phyloP scores from a whole-genome alignment of 1,140 invertebrate species.

The Araneus ventricosus region DNA sequence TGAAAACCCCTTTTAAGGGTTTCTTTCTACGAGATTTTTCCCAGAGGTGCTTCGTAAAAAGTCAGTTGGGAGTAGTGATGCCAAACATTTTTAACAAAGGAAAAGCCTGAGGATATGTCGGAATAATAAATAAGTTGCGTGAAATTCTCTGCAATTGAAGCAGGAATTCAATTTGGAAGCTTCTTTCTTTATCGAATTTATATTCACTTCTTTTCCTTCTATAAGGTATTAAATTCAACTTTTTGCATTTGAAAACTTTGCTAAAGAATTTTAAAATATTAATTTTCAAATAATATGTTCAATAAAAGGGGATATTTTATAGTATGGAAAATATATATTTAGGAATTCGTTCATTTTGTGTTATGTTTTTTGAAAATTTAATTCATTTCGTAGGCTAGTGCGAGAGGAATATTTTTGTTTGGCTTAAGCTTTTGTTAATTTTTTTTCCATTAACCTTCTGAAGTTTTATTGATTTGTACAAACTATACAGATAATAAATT shows the following conservation, averaged over 20 bases:
- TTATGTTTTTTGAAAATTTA: too few species aligned
- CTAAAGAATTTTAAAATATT: neutral
- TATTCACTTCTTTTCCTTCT: neutral
- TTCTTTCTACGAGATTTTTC: too few species aligned
- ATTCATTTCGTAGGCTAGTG: too few species aligned
- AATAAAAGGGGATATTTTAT: neutral
- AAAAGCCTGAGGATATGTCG: neutral
- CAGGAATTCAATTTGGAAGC: neutral
- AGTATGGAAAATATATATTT: neutral
- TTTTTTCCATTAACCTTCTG: too few species aligned
- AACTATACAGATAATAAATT: too few species aligned
- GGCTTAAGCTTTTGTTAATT: too few species aligned
- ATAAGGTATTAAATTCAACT: neutral
- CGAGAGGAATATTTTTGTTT: too few species aligned
- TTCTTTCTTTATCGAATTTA: slow-evolving; percentile 8
- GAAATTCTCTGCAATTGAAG: neutral
- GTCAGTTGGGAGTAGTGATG: neutral
- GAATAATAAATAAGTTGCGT: slow-evolving; percentile 8
- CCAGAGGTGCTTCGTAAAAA: neutral
- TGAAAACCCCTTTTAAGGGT: too few species aligned
- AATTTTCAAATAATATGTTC: neutral
- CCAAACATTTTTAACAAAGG: slow-evolving; percentile 3
- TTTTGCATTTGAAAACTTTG: neutral
- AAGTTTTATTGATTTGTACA: neutral
- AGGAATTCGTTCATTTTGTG: too few species aligned